Evolutionary conservation across 1,140 invertebrate genomes (phyloP), one percentile per base, ranked within the genome.

Genomic region (Psix sp.): DNA sequence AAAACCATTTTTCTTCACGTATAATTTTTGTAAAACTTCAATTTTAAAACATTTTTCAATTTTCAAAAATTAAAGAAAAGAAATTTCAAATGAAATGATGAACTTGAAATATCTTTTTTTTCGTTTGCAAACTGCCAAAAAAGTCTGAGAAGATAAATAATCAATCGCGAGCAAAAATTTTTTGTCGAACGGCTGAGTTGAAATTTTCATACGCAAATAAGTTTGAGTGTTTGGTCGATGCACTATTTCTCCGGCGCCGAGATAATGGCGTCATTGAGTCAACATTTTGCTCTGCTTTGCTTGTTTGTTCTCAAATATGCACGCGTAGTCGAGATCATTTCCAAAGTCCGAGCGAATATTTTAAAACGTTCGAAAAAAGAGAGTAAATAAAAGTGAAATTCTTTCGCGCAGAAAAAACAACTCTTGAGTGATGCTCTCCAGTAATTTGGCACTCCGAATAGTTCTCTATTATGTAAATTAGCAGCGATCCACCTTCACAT

Each of bases 251-350:
- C 21, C 29, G 49, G 42, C 66, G 57, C 56, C 56, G 49, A 56
- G 48, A 54, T 39, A 20, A 62, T 56, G 56, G 56, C 40, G 66
- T 62, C 66, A 71, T 42, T 62, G 36, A 62, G 66, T 71, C 66
- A 71, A 56, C 66, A 62, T 54, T 56, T 54, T 70, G 66, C 35
- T 46, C 26, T 11, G 43, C 39, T 24, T 51, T 52, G 46, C 21
- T 62, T 42, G 57, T 56, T 71, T 62, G 49, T 43, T 71, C 66
- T 48, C 48, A 62, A 56, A 62, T 56, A 51, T 60, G 18, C 24
- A 31, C 49, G 36, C 20, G 35, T 35, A 51, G 29, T 18, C 14
- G 18, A 20, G 38, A 52, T n/a, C n/a, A n/a, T n/a, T 31, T 20
- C 29, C 29, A 18, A 38, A 35, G 33, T n/a, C 11, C 31, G 1